phyloP scores from a whole-genome alignment of 35 echinoderm and acorn worm genomes.

The Apostichopus japonicus region DNA sequence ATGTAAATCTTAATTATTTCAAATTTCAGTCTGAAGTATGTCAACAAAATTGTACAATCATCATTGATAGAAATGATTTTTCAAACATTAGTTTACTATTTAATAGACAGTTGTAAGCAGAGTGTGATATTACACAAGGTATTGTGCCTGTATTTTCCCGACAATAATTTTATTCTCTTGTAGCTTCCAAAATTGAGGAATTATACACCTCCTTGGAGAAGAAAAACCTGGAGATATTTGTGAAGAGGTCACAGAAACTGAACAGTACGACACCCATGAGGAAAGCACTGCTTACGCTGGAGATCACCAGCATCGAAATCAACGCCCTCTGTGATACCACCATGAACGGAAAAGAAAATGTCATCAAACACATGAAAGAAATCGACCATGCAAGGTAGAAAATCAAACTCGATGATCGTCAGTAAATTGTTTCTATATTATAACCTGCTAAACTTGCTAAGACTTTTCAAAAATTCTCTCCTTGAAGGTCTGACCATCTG shows the following conservation, averaged over 20 bases:
- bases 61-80: too few relatives aligned
- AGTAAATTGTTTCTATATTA: too few relatives aligned
- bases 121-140: too few relatives aligned
- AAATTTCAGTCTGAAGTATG: too few relatives aligned
- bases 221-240: slow-evolving; percentile 94
- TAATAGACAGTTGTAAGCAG: too few relatives aligned
- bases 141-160: too few relatives aligned
- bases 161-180: neutral
- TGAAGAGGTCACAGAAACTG: slow-evolving; percentile 82
- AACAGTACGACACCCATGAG: slow-evolving; percentile 75
- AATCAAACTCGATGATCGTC: neutral
- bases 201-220: slow-evolving; percentile 90
- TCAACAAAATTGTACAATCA: too few relatives aligned
- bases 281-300: slow-evolving; percentile 74
- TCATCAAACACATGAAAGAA: slow-evolving; percentile 88
- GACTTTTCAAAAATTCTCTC: too few relatives aligned
- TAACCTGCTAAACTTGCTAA: too few relatives aligned
- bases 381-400: slow-evolving; percentile 87
- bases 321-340: slow-evolving; percentile 84
- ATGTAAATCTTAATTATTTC: too few relatives aligned
- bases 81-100: too few relatives aligned
- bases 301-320: slow-evolving; percentile 72
- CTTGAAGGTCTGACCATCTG: too few relatives aligned
- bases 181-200: slow-evolving; percentile 84
- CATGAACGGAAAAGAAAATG: slow-evolving; percentile 89